These are phyloP conservation scores for Parapristionchus giblindavisi DNA, from an alignment of 2,888 invertebrate species.

Conservation along the genomic window DNA sequence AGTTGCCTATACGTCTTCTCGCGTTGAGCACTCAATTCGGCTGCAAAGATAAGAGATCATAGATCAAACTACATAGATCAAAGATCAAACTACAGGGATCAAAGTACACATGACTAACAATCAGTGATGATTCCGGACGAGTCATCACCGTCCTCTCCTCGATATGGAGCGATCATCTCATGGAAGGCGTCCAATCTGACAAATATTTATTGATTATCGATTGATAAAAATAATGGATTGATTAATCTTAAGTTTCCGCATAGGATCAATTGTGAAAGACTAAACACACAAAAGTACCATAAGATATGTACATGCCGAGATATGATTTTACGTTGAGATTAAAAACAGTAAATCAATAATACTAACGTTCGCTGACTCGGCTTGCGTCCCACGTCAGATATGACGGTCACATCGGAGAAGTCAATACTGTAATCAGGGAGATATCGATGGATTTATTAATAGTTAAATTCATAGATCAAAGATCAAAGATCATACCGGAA, in stretches of 20 bases:
- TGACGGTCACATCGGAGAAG: conserved; percentile 89
- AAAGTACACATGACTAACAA: conserved; percentile 12
- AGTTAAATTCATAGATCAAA: neutral
- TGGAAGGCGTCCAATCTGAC: conserved; percentile 56
- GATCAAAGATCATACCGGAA: conserved; percentile 76
- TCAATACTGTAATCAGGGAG: conserved; percentile 88
- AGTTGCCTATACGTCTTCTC: conserved; percentile 78
- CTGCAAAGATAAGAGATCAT: neutral
- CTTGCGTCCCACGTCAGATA: conserved; percentile 88
- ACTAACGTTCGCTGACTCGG: conserved; percentile 81
- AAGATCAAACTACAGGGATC: neutral
- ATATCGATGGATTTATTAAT: no score
- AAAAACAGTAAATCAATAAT: neutral
- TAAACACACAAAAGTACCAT: no score
- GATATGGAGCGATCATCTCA: conserved; percentile 58
- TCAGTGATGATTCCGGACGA: conserved; percentile 50
- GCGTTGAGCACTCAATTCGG: conserved; percentile 59
- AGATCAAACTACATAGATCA: neutral
- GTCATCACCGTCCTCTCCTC: conserved; percentile 49
- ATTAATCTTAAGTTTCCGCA: no score
- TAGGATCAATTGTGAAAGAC: no score
- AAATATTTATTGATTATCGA: neutral
- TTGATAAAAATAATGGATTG: neutral
- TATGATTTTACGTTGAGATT: neutral
- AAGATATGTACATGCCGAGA: no score